Evolutionary conservation across 2,113 vertebrate species (phyloP).

Genomic region (Myotis yumanensis): DNA sequence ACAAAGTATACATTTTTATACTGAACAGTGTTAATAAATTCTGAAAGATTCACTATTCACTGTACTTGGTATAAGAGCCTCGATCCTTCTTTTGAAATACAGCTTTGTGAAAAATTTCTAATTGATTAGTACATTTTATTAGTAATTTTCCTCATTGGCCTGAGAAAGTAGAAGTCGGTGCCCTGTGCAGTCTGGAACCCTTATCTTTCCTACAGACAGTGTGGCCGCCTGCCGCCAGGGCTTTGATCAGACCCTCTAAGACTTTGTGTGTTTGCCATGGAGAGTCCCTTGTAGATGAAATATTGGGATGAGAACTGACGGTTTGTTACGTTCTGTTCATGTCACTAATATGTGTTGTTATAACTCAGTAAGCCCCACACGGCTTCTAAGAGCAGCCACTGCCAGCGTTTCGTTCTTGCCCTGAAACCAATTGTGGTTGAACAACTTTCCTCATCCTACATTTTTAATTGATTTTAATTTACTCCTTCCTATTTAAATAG

Average conservation of each 20-base stretch:
- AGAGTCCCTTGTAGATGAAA: slow-evolving; percentile 12
- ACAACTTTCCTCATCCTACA: neutral
- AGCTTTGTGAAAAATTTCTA: slow-evolving; percentile 14
- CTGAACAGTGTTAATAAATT: neutral
- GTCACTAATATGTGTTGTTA: neutral
- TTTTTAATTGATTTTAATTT: neutral
- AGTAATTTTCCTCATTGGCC: slow-evolving; percentile 15
- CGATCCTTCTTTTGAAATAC: neutral
- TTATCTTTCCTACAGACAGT: neutral
- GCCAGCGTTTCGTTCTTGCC: neutral
- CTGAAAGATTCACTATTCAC: neutral
- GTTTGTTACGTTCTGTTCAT: neutral
- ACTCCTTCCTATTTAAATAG: neutral
- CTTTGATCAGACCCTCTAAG: neutral
- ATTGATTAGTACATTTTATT: neutral
- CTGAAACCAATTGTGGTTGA: neutral
- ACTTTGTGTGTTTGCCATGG: neutral
- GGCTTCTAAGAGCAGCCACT: neutral
- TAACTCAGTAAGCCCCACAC: neutral
- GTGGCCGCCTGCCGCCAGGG: neutral
- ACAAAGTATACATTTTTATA: neutral
- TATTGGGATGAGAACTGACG: neutral
- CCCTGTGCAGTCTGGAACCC: neutral
- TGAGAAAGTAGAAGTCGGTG: neutral
- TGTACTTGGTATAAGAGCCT: neutral